phyloP scores from a whole-genome alignment of 2,797 vertebrate species.

The Manis javanica region DNA sequence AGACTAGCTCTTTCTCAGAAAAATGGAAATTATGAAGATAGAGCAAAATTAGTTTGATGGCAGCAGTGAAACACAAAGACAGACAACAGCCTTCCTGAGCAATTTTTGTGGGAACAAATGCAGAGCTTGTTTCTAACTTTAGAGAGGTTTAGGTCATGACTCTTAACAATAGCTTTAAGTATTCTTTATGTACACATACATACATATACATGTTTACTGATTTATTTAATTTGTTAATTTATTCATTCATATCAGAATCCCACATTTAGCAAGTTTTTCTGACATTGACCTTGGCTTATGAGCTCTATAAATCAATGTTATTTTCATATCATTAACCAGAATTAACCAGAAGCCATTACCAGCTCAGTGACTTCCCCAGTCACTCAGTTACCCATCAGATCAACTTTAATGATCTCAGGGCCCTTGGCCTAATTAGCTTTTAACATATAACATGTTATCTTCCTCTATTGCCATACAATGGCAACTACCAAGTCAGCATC shows the following conservation, averaged over 20 bases:
- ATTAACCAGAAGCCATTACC: slow-evolving; percentile 60
- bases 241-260: slow-evolving; percentile 38
- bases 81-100: neutral
- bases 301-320: slow-evolving; percentile 63
- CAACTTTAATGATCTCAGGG: slow-evolving; percentile 51
- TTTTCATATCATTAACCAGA: slow-evolving; percentile 73
- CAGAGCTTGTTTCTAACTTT: neutral
- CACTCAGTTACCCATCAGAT: slow-evolving; percentile 56
- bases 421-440: slow-evolving; percentile 72
- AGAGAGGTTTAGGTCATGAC: slow-evolving; percentile 5
- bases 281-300: slow-evolving; percentile 59
- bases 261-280: slow-evolving; percentile 43
- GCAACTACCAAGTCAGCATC: slow-evolving; percentile 68
- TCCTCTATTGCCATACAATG: slow-evolving; percentile 8
- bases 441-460: slow-evolving; percentile 47
- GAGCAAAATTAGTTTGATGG: slow-evolving; percentile 54
- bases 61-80: slow-evolving; percentile 46
- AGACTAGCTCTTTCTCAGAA: slow-evolving; percentile 25
- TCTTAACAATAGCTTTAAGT: slow-evolving; percentile 47
- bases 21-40: slow-evolving; percentile 18
- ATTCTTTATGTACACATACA: neutral
- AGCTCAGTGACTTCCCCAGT: slow-evolving; percentile 51
- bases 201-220: neutral
- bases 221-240: slow-evolving; percentile 1
- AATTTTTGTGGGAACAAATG: slow-evolving; percentile 31